A percentile compares a stretch with the other conserved stretches of the same genome.
Conservation (phyloP, 1,140 invertebrate genomes). For the Aphelenchoides besseyi region DNA sequence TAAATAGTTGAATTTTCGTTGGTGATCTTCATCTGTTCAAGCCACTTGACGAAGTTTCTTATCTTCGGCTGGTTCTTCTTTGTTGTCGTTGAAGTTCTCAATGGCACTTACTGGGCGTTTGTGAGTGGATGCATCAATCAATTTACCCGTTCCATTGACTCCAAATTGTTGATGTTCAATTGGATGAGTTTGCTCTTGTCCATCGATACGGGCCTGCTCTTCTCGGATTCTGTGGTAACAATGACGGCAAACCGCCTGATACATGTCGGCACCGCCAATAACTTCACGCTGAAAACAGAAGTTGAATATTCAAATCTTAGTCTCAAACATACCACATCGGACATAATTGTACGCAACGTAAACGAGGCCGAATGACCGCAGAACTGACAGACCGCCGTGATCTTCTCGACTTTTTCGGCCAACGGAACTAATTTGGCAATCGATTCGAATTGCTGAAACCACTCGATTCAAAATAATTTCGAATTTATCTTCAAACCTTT, state of each 20-base stretch:
- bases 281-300: conserved; percentile 67
- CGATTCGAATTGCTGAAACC: conserved; percentile 67
- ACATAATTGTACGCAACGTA: conserved; percentile 66
- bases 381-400: conserved; percentile 70
- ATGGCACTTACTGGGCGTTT: neutral
- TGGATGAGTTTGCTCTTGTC: neutral
- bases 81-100: conserved; percentile 9
- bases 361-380: conserved; percentile 69
- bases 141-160: neutral
- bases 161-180: neutral
- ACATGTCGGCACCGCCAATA: conserved; percentile 70
- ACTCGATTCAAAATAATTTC: conserved; percentile 3
- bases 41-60: neutral
- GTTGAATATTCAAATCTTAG: conserved; percentile 20
- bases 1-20: too few relatives aligned
- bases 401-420: conserved; percentile 70
- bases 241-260: conserved; percentile 69
- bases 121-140: too few relatives aligned
- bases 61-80: neutral
- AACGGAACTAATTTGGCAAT: conserved; percentile 70
- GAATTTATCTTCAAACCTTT: conserved; percentile 62
- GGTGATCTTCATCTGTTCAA: too few relatives aligned
- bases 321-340: conserved; percentile 40
- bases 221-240: conserved; percentile 63
- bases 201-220: conserved; percentile 20